Percentiles rank a stretch among this genome's conserved stretches.
Evolutionary conservation across 1,140 invertebrate species (phyloP).

Genomic region (Holotrichia oblita): DNA sequence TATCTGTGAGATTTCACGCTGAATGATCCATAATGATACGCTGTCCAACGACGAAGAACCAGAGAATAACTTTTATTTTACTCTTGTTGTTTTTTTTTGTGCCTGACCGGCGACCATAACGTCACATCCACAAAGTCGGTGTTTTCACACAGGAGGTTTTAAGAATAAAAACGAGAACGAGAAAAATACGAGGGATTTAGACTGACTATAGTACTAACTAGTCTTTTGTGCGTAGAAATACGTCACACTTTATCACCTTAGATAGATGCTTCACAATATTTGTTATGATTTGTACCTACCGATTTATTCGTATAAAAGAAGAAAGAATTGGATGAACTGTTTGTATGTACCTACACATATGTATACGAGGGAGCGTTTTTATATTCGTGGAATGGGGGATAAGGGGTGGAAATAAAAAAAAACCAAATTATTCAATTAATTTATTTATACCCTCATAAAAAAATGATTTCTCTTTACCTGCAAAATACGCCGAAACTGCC

Average conservation of each 20-base stretch:
- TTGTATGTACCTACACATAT: too few species aligned
- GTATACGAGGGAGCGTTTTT: too few species aligned
- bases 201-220: neutral
- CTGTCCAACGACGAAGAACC: slow-evolving; percentile 41
- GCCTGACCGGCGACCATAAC: slow-evolving; percentile 37
- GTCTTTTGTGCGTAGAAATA: slow-evolving; percentile 19
- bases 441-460: too few species aligned
- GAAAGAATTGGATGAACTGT: too few species aligned
- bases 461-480: too few species aligned
- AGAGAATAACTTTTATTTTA: slow-evolving; percentile 35
- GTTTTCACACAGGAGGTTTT: slow-evolving; percentile 3
- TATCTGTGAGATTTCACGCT: slow-evolving; percentile 52
- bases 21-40: slow-evolving; percentile 49
- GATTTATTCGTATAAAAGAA: too few species aligned
- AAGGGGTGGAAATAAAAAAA: too few species aligned
- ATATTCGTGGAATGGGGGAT: too few species aligned
- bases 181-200: slow-evolving; percentile 3
- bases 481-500: too few species aligned
- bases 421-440: too few species aligned
- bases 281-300: too few species aligned
- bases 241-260: neutral
- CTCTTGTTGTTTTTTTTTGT: slow-evolving; percentile 14
- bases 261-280: too few species aligned
- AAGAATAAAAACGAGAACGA: neutral
- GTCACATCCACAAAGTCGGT: slow-evolving; percentile 15